Percentiles rank a stretch among this genome's conserved stretches.
These are phyloP conservation scores for Helicoverpa armigera DNA, from an alignment of 1,140 invertebrate species.

Conservation along the genomic window DNA sequence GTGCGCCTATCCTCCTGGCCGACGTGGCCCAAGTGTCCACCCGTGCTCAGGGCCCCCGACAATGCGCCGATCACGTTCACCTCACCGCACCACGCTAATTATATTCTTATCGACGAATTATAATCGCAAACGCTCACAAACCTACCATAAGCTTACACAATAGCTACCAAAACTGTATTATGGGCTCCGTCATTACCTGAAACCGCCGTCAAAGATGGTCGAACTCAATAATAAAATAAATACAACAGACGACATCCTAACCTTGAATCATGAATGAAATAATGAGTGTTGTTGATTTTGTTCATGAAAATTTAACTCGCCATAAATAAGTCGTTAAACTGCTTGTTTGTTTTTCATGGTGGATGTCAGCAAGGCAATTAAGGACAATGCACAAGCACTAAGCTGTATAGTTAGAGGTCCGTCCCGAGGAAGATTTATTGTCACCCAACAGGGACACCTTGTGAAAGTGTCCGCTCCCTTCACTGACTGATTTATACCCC, in stretches of 20 bases:
- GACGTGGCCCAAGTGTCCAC: conserved; percentile 68
- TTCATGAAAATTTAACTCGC: conserved; percentile 64
- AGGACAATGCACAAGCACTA: conserved; percentile 59
- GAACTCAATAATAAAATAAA: conserved; percentile 32
- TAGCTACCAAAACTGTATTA: neutral
- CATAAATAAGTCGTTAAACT: conserved; percentile 67
- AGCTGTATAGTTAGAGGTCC: conserved; percentile 50
- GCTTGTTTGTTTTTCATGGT: conserved; percentile 54
- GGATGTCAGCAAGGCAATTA: conserved; percentile 61
- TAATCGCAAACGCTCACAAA: neutral
- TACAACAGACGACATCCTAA: conserved; percentile 47
- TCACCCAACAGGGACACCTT: conserved; percentile 46
- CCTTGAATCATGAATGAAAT: conserved; percentile 58
- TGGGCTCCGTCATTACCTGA: conserved; percentile 10
- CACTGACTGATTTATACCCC: conserved; percentile 49
- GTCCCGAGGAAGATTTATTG: conserved; percentile 59
- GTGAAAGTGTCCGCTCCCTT: conserved; percentile 36
- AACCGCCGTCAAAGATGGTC: conserved; percentile 12
- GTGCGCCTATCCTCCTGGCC: conserved; percentile 75
- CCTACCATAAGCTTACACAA: conserved; percentile 10
- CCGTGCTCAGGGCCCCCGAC: conserved; percentile 46
- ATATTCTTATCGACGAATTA: conserved; percentile 37
- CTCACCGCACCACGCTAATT: conserved; percentile 40
- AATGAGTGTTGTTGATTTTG: conserved; percentile 48
- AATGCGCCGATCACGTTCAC: conserved; percentile 34